These are phyloP conservation scores for Seira musarum DNA, from an alignment of 2,888 invertebrate genomes.

Conservation along the genomic window DNA sequence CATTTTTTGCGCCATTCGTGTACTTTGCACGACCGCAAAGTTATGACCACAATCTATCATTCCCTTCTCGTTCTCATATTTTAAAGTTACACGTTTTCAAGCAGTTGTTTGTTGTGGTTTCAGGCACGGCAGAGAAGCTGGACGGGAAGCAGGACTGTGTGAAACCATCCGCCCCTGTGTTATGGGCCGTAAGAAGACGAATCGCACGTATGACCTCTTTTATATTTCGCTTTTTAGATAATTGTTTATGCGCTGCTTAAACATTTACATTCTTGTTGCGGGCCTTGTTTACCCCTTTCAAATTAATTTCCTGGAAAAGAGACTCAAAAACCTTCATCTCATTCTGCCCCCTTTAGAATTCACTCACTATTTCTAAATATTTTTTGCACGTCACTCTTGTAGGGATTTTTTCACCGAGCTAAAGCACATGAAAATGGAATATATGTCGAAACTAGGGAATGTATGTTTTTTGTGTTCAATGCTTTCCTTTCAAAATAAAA, in stretches of 20 bases:
- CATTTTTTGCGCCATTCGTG: neutral
- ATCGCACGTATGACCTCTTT: conserved; percentile 33
- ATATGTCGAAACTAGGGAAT: no score
- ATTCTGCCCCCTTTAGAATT: no score
- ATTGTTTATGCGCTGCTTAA: neutral
- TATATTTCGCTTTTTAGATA: neutral
- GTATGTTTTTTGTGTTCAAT: no score
- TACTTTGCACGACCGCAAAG: neutral
- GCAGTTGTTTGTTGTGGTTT: conserved; percentile 48
- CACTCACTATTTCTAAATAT: no score
- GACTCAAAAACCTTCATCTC: no score
- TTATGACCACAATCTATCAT: neutral
- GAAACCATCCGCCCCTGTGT: conserved; percentile 67
- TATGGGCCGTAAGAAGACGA: conserved; percentile 67
- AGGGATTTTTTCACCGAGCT: no score
- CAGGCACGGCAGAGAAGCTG: conserved; percentile 66
- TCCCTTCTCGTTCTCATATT: neutral
- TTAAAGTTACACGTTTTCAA: neutral
- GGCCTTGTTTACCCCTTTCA: no score
- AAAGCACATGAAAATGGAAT: no score
- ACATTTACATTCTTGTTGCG: no score
- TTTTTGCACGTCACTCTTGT: no score
- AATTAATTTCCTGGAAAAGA: no score
- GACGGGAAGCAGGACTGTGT: conserved; percentile 63
- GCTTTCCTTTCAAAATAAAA: no score